These are phyloP conservation scores for Clarias pachynema DNA, from an alignment of 2,797 vertebrate genomes.

Conservation along the genomic window DNA sequence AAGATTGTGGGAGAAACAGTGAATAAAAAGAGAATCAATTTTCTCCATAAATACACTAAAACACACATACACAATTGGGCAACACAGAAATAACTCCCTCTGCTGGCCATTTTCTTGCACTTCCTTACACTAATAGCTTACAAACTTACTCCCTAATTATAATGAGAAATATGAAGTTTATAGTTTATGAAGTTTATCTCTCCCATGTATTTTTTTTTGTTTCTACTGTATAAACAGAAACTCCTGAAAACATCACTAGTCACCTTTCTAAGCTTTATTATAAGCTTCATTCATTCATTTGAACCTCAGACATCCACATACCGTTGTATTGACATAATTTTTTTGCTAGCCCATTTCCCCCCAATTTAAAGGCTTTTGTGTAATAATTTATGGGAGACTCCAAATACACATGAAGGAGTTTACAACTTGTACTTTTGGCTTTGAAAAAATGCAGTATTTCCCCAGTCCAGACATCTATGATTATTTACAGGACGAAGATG, in stretches of 20 bases:
- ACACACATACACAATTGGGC: constrained; percentile 11
- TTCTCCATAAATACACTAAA: not conserved
- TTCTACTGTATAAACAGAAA: not conserved
- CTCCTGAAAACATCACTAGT: not conserved
- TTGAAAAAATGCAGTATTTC: not conserved
- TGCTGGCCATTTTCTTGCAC: constrained; percentile 59
- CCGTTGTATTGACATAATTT: not conserved
- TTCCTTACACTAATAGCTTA: not conserved
- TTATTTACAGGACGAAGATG: not conserved
- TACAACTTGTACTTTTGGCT: not conserved
- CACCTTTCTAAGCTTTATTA: constrained; percentile 4
- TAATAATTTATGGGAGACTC: constrained; percentile 6
- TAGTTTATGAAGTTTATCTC: not conserved
- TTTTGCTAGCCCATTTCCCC: not conserved
- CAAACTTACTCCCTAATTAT: not conserved
- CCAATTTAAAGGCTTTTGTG: not conserved
- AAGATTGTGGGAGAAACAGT: constrained; percentile 50
- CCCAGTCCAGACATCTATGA: not conserved
- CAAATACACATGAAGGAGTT: not conserved
- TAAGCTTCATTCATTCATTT: constrained; percentile 28
- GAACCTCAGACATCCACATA: constrained; percentile 4
- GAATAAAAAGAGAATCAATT: constrained; percentile 39
- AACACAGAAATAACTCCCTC: constrained; percentile 69
- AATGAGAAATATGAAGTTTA: not conserved
- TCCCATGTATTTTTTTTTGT: not conserved